phyloP scores from a whole-genome alignment of 2,113 vertebrate species.

The Hemiprocne comata region DNA sequence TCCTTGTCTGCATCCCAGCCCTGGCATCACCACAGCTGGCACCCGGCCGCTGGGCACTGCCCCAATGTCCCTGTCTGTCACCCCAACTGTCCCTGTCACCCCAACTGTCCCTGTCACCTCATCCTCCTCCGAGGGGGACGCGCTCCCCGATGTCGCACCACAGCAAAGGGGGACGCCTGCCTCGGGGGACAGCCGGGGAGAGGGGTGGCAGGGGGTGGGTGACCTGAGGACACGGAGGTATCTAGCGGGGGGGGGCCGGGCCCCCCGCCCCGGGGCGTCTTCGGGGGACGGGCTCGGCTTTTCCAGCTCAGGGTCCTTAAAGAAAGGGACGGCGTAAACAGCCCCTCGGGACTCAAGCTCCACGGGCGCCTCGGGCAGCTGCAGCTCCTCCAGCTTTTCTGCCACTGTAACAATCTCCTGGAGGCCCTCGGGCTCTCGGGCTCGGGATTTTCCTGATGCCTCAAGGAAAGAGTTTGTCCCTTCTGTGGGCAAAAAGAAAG shows the following conservation, averaged over 20 bases:
- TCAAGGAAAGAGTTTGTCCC: conserved; percentile 71
- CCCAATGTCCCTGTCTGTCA: not conserved
- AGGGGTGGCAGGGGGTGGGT: not conserved
- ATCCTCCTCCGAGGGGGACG: not conserved
- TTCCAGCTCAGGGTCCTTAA: conserved; percentile 58
- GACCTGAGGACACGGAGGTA: conserved; percentile 6
- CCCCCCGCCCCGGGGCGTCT: conserved; percentile 28
- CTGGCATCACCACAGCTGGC: not conserved
- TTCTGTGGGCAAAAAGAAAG: conserved; percentile 73
- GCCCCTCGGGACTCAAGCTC: conserved; percentile 82
- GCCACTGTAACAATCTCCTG: conserved; percentile 81
- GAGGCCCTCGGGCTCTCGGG: conserved; percentile 76
- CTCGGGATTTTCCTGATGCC: conserved; percentile 58
- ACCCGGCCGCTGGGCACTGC: not conserved
- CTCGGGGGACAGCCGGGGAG: not conserved
- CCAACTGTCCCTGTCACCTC: not conserved
- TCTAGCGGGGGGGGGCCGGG: not conserved
- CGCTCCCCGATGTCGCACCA: not conserved
- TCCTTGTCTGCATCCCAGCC: not conserved
- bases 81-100: not conserved
- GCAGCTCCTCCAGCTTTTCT: conserved; percentile 79
- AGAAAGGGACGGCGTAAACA: conserved; percentile 78
- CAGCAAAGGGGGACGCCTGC: not conserved
- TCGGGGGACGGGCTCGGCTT: conserved; percentile 56
- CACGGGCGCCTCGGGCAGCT: conserved; percentile 57